These are phyloP conservation scores for Scartelaos histophorus DNA, from an alignment of 2,113 vertebrate species.

Conservation along the genomic window DNA sequence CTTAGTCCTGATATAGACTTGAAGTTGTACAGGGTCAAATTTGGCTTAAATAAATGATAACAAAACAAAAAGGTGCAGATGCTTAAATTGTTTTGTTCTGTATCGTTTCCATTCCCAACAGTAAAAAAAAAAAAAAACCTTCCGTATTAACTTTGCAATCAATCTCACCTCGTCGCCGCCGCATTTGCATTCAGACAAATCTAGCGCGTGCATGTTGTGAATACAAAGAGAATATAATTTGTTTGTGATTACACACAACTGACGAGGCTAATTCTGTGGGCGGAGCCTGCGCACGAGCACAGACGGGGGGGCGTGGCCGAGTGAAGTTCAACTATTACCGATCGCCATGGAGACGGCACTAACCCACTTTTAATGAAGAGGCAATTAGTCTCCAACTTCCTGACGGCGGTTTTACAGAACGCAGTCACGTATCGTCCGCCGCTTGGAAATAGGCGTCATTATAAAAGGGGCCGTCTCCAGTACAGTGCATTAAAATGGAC, in stretches of 20 bases:
- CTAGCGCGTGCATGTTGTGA: background rate
- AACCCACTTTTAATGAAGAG: background rate
- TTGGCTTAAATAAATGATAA: no score
- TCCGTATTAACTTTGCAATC: background rate
- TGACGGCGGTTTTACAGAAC: background rate
- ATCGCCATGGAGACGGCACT: background rate
- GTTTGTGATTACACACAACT: background rate
- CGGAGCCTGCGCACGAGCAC: background rate
- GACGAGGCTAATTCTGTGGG: background rate
- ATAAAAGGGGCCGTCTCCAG: slow-evolving; percentile 2
- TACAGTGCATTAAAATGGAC: background rate
- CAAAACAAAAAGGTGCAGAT: no score
- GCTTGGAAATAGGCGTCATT: background rate
- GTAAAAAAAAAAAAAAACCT: background rate
- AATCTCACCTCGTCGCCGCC: background rate
- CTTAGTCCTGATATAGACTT: no score
- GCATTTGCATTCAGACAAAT: background rate
- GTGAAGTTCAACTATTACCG: background rate
- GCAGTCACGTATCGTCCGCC: background rate
- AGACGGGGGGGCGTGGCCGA: background rate
- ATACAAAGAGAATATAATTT: background rate
- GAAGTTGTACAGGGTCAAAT: no score
- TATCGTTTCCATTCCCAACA: background rate
- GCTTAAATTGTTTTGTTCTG: background rate
- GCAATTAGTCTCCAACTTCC: slow-evolving; percentile 8